A percentile compares a stretch with the other conserved stretches of the same genome.
Evolutionary conservation across 2,888 invertebrate genomes (phyloP).

Genomic region (Abscondita cerata): DNA sequence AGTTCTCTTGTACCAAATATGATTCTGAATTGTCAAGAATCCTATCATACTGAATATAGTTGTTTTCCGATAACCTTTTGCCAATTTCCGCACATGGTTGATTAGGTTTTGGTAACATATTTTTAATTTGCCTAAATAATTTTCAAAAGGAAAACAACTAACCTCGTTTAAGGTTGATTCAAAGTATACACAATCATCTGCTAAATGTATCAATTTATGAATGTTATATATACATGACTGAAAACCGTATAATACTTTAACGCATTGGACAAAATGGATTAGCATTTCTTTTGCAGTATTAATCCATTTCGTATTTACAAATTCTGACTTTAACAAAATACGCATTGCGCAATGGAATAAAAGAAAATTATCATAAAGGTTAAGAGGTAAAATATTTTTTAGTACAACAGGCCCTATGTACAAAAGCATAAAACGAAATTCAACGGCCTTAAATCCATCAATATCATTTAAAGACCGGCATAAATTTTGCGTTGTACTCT

Average conservation of each 20-base stretch:
- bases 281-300: constrained; percentile 4
- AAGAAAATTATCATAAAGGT: constrained; percentile 30
- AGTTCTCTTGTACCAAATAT: too few species aligned
- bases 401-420: constrained; percentile 19
- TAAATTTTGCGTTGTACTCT: constrained; percentile 5
- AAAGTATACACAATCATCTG: constrained; percentile 30
- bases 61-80: neutral
- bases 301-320: neutral
- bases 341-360: constrained; percentile 19
- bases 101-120: neutral
- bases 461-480: constrained; percentile 8
- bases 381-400: constrained; percentile 10
- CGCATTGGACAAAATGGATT: neutral
- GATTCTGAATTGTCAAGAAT: too few species aligned
- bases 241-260: neutral
- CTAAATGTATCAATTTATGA: constrained; percentile 31
- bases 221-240: constrained; percentile 3
- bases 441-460: too few species aligned
- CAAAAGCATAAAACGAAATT: too few species aligned
- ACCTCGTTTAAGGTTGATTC: neutral
- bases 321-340: constrained; percentile 13
- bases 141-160: constrained; percentile 15
- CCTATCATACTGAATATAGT: neutral
- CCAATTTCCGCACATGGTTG: constrained; percentile 1
- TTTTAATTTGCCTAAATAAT: constrained; percentile 13